Conservation (phyloP, 1,140 invertebrate species). For the Phymastichus coffea region DNA sequence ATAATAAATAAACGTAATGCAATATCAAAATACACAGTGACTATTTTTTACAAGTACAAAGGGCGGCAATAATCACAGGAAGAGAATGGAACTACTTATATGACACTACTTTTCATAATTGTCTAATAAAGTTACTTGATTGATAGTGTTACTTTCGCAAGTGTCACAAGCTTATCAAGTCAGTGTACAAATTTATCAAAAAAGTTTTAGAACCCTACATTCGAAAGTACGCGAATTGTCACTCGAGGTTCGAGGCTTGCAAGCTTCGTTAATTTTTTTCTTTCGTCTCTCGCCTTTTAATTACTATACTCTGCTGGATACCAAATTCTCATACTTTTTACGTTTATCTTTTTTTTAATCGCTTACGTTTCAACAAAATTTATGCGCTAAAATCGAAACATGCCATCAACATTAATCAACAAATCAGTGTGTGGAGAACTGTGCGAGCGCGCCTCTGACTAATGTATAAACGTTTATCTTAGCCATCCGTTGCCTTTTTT, state of each 20-base stretch:
- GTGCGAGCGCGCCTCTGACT: constrained; percentile 40
- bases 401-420: constrained; percentile 49
- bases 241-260: constrained; percentile 33
- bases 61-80: neutral
- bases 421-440: constrained; percentile 43
- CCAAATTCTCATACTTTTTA: constrained; percentile 29
- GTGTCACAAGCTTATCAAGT: neutral
- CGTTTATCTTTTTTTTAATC: neutral
- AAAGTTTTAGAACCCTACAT: constrained; percentile 26
- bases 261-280: neutral
- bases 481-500: constrained; percentile 10
- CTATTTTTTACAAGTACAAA: neutral
- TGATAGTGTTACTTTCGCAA: neutral
- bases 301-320: constrained; percentile 36
- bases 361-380: constrained; percentile 43
- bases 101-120: constrained; percentile 1
- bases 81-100: neutral
- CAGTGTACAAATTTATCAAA: neutral
- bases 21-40: no score
- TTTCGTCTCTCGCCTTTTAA: constrained; percentile 1
- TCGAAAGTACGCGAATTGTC: constrained; percentile 24
- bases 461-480: constrained; percentile 15
- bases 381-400: constrained; percentile 40
- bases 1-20: neutral
- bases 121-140: neutral